Evolutionary conservation across 2,113 vertebrate species (phyloP).

Genomic region (Solea solea): DNA sequence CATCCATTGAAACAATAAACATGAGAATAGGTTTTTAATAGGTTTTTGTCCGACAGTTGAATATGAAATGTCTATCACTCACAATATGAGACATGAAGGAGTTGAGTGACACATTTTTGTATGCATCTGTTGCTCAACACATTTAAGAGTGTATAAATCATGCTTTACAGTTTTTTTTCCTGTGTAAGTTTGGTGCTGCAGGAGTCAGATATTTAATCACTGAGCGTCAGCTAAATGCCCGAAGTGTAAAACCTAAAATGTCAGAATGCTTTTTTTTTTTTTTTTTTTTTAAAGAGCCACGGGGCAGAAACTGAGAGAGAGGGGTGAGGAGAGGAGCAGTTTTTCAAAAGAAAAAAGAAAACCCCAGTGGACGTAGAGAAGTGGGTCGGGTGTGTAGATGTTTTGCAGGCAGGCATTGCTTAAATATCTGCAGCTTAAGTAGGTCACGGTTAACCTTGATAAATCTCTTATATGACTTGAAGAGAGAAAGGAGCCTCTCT

Average conservation of each 20-base stretch:
- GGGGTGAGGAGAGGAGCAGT: slow-evolving; percentile 1
- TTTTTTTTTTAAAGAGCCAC: not conserved
- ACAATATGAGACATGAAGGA: too few species aligned
- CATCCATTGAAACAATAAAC: too few species aligned
- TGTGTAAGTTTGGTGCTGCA: not conserved
- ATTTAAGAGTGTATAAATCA: too few species aligned
- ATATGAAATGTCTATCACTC: too few species aligned
- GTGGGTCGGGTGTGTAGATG: slow-evolving; percentile 60
- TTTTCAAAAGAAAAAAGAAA: slow-evolving; percentile 16
- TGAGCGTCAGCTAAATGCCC: slow-evolving; percentile 4
- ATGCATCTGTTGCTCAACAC: too few species aligned
- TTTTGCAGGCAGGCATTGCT: slow-evolving; percentile 39
- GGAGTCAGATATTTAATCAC: slow-evolving; percentile 11
- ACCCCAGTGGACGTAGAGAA: slow-evolving; percentile 51
- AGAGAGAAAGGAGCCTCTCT: slow-evolving; percentile 9
- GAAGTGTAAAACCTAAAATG: slow-evolving; percentile 34
- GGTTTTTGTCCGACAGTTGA: too few species aligned
- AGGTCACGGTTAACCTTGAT: slow-evolving; percentile 68
- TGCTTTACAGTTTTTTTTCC: slow-evolving; percentile 1
- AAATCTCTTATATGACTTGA: slow-evolving; percentile 38
- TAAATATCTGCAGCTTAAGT: slow-evolving; percentile 62
- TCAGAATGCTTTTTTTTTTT: slow-evolving; percentile 25
- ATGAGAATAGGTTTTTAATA: too few species aligned
- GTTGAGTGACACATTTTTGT: too few species aligned
- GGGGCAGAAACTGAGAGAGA: not conserved